Base-by-base conservation (phyloP, 2,797 vertebrate species). In the Carapus acus region DNA sequence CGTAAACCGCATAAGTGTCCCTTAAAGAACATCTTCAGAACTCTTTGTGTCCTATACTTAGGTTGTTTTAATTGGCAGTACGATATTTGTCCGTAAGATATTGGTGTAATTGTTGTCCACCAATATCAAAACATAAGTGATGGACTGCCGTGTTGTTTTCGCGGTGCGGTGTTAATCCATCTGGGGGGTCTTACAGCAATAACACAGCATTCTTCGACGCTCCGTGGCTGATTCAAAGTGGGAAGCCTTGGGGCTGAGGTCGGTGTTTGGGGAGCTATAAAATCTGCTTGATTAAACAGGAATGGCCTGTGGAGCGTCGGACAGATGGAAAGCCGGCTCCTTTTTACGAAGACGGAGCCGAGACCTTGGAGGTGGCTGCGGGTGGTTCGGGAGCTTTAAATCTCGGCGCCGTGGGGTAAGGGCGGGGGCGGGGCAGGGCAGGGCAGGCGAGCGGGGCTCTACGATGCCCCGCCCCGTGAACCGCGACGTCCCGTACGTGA, bases 251-350 rank as follows among this genome's bases (percentile, higher is more conserved):
- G 66, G 64, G 24, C 53, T 43, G 40, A n/a, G 15, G 44, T 62
- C 61, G 61, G 66, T 74, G 76, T 49, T 72, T 46, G 69, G 73
- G 80, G 79, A 82, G 78, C 76, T 51, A 80, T 88, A 86, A 87
- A 48, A 50, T 85, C 40, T 61, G 87, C 85, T 78, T 82, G 84
- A 90, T 87, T 88, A 83, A 71, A 53, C 87, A 84, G 73, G 56
- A 78, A 88, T 73, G 72, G 71, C 55, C 71, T 48, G 44, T 31
- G 43, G 67, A 53, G 76, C 54, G 22, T 27, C 69, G 46, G 80
- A 79, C 88, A 88, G 86, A 90, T 90, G 87, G 87, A 86, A 54
- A 74, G 53, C 67, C 36, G 64, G 43, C 65, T 74, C 65, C 40
- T 61, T n/a, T n/a, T n/a, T n/a, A n/a, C n/a, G n/a, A n/a, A n/a